A percentile compares a stretch with the other conserved stretches of the same genome.
Evolutionary conservation across 2,888 invertebrate genomes (phyloP).

Genomic region (Coelopa pilipes): DNA sequence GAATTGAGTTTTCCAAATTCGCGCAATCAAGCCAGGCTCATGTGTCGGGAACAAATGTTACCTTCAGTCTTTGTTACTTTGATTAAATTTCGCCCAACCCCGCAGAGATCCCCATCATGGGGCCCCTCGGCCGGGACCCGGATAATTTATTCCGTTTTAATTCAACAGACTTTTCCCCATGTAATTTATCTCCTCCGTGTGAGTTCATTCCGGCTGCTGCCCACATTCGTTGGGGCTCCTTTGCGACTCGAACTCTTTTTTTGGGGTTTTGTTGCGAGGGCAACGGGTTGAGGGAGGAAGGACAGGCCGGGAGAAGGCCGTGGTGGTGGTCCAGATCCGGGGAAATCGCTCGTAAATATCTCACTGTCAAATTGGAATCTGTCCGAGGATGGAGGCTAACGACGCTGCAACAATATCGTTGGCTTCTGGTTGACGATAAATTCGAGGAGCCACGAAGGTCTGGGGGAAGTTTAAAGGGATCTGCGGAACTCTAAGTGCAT

Average conservation of each 20-base stretch:
- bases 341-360: constrained; percentile 13
- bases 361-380: constrained; percentile 19
- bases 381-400: no score
- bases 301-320: background rate
- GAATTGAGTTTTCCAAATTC: constrained; percentile 2
- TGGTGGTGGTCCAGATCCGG: background rate
- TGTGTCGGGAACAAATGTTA: background rate
- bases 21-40: background rate
- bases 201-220: constrained; percentile 24
- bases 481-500: no score
- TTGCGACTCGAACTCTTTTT: background rate
- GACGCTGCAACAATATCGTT: no score
- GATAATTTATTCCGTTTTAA: constrained; percentile 52
- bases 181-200: constrained; percentile 54
- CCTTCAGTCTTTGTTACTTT: background rate
- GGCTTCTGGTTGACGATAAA: no score
- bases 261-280: background rate
- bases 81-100: background rate
- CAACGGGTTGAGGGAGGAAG: background rate
- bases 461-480: no score
- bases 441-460: no score
- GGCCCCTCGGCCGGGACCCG: background rate
- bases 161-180: constrained; percentile 44
- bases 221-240: constrained; percentile 11
- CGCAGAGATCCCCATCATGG: background rate